Evolutionary conservation across 2,797 vertebrate species (phyloP).

Genomic region (Hapalemur alaotrensis): DNA sequence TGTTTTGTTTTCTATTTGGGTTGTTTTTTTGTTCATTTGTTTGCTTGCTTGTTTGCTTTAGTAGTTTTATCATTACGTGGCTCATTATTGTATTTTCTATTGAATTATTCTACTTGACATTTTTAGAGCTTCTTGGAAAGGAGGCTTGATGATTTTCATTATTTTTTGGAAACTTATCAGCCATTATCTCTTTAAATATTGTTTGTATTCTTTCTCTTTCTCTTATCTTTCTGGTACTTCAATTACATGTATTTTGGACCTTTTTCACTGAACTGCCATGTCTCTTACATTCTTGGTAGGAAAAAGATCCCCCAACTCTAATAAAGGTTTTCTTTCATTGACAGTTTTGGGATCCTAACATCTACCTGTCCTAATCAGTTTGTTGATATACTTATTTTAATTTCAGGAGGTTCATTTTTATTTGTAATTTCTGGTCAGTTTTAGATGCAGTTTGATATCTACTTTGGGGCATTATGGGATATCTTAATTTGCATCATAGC

Average conservation of each 20-base stretch:
- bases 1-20: background rate
- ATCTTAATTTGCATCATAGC: background rate
- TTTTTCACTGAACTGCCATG: background rate
- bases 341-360: background rate
- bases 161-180: background rate
- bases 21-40: background rate
- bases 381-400: background rate
- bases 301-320: background rate
- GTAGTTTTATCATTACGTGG: background rate
- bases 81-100: background rate
- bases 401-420: slow-evolving; percentile 21
- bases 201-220: background rate
- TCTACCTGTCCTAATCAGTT: background rate
- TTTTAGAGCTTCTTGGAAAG: background rate
- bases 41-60: background rate
- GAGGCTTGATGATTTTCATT: background rate
- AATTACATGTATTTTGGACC: background rate
- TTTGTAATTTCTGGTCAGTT: background rate
- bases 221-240: background rate
- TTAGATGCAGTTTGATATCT: background rate
- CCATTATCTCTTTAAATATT: background rate
- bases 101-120: background rate
- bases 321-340: background rate
- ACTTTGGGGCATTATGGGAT: background rate
- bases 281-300: background rate